Evolutionary conservation across 2,113 vertebrate genomes (phyloP).

Genomic region (Paracanthobrama guichenoti): DNA sequence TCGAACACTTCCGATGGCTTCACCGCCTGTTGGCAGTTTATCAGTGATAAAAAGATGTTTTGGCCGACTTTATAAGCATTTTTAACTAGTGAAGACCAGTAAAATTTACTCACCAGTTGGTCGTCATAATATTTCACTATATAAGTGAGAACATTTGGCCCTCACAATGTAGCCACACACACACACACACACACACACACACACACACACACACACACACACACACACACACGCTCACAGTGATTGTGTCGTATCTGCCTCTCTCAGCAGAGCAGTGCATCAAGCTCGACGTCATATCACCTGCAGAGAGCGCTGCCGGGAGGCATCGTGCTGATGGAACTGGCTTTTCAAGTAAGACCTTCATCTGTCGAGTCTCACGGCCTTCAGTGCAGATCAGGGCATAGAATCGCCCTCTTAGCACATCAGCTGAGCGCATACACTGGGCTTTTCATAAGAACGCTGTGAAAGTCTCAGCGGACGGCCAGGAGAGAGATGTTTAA

Average conservation of each 20-base stretch:
- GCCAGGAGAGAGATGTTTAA: neutral
- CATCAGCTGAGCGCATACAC: constrained; percentile 11
- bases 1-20: no score
- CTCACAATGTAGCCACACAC: neutral
- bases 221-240: constrained; percentile 25
- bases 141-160: no score
- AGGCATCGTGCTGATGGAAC: constrained; percentile 95
- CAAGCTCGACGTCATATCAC: constrained; percentile 82
- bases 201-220: constrained; percentile 19
- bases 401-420: constrained; percentile 21
- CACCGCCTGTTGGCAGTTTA: no score
- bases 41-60: no score
- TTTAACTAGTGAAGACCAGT: no score
- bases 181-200: neutral
- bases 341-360: constrained; percentile 89
- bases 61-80: no score
- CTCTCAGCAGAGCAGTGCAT: constrained; percentile 74
- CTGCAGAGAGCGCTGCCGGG: constrained; percentile 95
- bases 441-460: constrained; percentile 18
- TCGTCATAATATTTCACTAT: no score
- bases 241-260: neutral
- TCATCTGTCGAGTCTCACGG: neutral
- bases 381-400: constrained; percentile 4
- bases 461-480: neutral
- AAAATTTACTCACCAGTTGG: no score